Conservation (phyloP, 2,113 vertebrate species). For the Lipotes vexillifer region DNA sequence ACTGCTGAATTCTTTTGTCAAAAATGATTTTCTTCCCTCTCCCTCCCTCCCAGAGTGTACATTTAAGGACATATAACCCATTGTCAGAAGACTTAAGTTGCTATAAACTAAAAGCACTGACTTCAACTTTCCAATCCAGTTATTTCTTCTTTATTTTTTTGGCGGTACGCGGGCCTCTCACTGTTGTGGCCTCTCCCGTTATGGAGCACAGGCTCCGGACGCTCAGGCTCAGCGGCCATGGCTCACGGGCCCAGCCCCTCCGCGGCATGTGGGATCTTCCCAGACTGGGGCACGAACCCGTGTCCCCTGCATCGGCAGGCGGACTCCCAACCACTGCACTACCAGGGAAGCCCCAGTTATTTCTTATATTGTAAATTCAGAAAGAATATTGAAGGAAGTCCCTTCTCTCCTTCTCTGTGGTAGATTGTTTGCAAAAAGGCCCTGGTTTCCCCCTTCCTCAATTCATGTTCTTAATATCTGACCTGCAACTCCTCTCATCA, state of each 20-base stretch:
- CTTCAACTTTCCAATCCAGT: not conserved
- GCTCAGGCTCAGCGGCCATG: too few relatives aligned
- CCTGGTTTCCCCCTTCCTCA: not conserved
- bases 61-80: not conserved
- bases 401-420: not conserved
- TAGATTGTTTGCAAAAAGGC: not conserved
- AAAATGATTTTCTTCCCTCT: not conserved
- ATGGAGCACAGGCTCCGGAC: too few relatives aligned
- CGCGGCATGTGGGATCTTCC: too few relatives aligned
- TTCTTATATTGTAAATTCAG: not conserved
- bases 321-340: too few relatives aligned
- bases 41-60: not conserved
- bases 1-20: not conserved
- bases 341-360: not conserved
- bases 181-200: too few relatives aligned
- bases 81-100: not conserved
- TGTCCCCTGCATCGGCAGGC: too few relatives aligned
- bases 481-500: not conserved
- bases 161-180: too few relatives aligned
- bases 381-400: not conserved
- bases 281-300: too few relatives aligned
- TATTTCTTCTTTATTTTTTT: not conserved
- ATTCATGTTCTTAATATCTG: not conserved
- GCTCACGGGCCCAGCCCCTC: too few relatives aligned
- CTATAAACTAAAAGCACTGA: not conserved